Evolutionary conservation across 1,140 invertebrate genomes (phyloP).

Genomic region (Bombus breviceps): DNA sequence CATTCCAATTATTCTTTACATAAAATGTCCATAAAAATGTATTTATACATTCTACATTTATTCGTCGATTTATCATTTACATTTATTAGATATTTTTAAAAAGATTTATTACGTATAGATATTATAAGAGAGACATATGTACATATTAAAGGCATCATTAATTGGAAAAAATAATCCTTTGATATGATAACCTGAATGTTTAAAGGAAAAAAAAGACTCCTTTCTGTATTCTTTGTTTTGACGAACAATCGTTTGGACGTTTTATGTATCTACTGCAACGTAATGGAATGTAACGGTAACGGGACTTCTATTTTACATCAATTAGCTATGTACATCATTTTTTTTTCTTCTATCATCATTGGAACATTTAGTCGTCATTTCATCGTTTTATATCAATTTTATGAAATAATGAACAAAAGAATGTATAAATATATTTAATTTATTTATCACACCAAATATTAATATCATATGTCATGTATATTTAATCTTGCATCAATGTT

Average conservation of each 20-base stretch:
- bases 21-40: neutral
- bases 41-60: too few relatives aligned
- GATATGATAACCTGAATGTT: neutral
- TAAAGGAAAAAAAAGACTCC: neutral
- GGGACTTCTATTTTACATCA: neutral
- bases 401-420: neutral
- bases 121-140: too few relatives aligned
- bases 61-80: neutral
- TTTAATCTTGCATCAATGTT: neutral
- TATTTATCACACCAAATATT: conserved; percentile 11
- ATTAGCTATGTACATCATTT: neutral
- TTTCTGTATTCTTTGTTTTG: neutral
- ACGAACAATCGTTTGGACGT: neutral
- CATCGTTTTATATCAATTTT: neutral
- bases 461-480: neutral
- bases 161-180: neutral
- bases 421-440: neutral
- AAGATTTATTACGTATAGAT: neutral
- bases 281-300: neutral
- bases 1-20: neutral
- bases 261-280: neutral
- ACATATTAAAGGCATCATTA: neutral
- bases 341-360: neutral
- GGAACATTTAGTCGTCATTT: neutral
- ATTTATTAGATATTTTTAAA: neutral